Evolutionary conservation across 2,113 vertebrate species (phyloP).

Genomic region (Zosterops pallidus): DNA sequence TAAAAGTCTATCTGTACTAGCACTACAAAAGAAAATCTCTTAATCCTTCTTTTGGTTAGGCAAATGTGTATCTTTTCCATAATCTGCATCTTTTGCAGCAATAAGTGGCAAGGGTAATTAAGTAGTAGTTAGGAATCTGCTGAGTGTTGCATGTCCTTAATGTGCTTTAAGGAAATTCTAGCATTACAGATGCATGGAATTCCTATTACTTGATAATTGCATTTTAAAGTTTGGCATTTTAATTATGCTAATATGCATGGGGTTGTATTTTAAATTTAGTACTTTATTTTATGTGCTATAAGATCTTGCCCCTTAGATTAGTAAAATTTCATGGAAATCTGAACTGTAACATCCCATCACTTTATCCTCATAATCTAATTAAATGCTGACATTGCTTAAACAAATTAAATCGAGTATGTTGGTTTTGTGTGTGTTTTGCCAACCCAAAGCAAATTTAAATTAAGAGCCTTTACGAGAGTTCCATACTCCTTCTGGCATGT

Average conservation of each 20-base stretch:
- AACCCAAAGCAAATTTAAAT: slow-evolving; percentile 50
- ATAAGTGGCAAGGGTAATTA: slow-evolving; percentile 38
- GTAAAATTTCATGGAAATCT: slow-evolving; percentile 33
- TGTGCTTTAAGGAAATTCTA: slow-evolving; percentile 33
- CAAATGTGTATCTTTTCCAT: background rate
- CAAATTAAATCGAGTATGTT: background rate
- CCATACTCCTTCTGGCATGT: background rate
- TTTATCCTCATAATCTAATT: slow-evolving; percentile 30
- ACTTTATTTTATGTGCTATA: slow-evolving; percentile 29
- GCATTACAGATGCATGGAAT: slow-evolving; percentile 2
- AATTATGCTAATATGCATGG: slow-evolving; percentile 45
- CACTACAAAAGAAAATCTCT: background rate
- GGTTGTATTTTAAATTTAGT: slow-evolving; percentile 54
- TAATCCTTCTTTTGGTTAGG: background rate
- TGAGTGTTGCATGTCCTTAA: slow-evolving; percentile 51
- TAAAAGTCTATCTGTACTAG: background rate
- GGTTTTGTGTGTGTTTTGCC: background rate
- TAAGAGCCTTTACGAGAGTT: background rate
- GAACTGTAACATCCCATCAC: background rate
- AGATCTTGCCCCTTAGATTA: slow-evolving; percentile 16
- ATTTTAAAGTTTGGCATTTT: slow-evolving; percentile 43
- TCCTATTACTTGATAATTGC: slow-evolving; percentile 46
- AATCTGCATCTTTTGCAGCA: background rate
- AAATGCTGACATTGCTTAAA: slow-evolving; percentile 35
- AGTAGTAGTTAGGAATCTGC: slow-evolving; percentile 56